phyloP scores from a whole-genome alignment of 2,113 vertebrate species.

The Peromyscus maniculatus region DNA sequence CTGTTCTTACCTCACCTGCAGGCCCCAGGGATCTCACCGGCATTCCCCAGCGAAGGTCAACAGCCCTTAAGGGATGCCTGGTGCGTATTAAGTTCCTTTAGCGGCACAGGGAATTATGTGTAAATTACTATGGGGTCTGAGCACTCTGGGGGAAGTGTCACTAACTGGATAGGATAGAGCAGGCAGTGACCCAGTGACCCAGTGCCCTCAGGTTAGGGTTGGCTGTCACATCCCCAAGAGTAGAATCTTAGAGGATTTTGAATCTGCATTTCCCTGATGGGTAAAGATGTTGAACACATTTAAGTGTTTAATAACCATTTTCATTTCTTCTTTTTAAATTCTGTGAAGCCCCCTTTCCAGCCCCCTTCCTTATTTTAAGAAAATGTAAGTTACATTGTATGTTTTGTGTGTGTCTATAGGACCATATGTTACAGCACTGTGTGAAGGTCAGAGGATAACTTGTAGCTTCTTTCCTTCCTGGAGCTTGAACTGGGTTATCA shows the following conservation, averaged over 20 bases:
- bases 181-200: neutral
- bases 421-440: neutral
- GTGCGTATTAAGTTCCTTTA: neutral
- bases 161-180: neutral
- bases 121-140: neutral
- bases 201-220: neutral
- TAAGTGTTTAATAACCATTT: neutral
- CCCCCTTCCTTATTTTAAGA: neutral
- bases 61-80: neutral
- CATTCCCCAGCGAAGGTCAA: neutral
- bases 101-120: no score
- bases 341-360: neutral
- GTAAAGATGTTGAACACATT: neutral
- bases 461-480: neutral
- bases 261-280: neutral
- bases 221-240: neutral
- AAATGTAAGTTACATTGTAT: neutral
- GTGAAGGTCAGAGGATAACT: neutral
- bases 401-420: no score
- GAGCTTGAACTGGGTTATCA: neutral
- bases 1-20: rapidly evolving
- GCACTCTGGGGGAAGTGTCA: neutral
- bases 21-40: neutral
- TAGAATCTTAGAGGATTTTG: neutral
- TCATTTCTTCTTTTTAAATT: neutral